Conservation (phyloP, 2,113 vertebrate species). For the Eudyptes chrysolophus region DNA sequence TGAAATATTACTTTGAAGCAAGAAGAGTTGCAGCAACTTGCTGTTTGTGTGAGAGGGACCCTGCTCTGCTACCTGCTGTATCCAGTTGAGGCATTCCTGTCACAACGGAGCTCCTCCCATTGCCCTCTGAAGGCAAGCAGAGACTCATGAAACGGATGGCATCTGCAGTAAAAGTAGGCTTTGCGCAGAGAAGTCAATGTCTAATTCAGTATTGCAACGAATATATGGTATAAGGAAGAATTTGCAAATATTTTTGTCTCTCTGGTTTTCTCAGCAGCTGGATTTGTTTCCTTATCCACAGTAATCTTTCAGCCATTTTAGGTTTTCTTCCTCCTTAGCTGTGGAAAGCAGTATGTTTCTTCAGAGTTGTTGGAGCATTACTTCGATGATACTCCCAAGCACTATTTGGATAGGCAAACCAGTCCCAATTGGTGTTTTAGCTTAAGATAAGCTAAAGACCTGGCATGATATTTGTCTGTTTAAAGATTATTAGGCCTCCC, state of each 20-base stretch:
- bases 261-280: neutral
- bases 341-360: neutral
- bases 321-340: neutral
- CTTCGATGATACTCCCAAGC: neutral
- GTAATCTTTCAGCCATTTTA: neutral
- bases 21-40: neutral
- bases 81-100: neutral
- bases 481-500: neutral
- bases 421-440: neutral
- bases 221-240: neutral
- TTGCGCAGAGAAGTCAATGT: rapidly evolving
- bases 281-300: neutral
- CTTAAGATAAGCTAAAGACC: neutral
- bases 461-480: neutral
- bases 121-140: neutral
- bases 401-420: neutral
- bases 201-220: neutral
- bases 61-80: neutral
- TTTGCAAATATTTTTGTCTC: neutral
- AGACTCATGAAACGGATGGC: neutral
- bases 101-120: neutral
- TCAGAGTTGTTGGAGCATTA: neutral
- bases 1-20: neutral
- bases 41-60: neutral
- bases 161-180: neutral